Base-by-base conservation (phyloP, 1,140 invertebrate species). In the Magallana gigas region DNA sequence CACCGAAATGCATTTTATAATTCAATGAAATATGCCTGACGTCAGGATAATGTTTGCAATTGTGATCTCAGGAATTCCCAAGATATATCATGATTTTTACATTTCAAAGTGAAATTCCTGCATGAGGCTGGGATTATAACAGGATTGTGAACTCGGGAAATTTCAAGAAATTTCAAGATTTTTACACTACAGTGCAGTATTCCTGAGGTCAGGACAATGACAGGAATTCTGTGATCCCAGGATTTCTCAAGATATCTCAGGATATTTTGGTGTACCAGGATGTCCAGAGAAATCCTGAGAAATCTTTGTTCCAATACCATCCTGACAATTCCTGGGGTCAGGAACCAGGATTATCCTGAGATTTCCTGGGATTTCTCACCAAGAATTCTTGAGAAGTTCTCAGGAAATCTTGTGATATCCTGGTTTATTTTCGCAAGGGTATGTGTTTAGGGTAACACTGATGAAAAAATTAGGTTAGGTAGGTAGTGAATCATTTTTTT, bases 321-420 rank as follows among this genome's bases (percentile, higher is more conserved):
- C 64, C 64, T 68, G 64, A 68, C 64, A 68, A 68, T 68, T 68
- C 64, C 64, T 68, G 64, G n/a, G 64, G 64, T 18, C 64, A 68
- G 64, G 64, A 18, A 68, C 64, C 64, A 68, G 64, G 64, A 68
- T 68, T 68, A n/a, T n/a, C 64, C 64, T 68, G 64, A 68, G 64
- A 68, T 68, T 68, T 68, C 64, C 64, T 68, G 64, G 64, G 64
- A 68, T 29, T 68, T 68, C 23, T 68, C 14, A 68, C 64, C 64
- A 68, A 18, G 64, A 68, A 68, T 18, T 68, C 64, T 68, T 68
- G 64, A 68, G 64, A 68, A 68, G n/a, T 18, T 68, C 64, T 18
- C 64, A 68, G 64, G 64, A 68, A 68, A 68, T 68, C 64, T 18
- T 68, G 64, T 68, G 64, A 68, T 68, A 68, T 68, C 64, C 64